These are phyloP conservation scores for Rhabdomys dilectus DNA, from an alignment of 2,113 vertebrate species.

Conservation along the genomic window DNA sequence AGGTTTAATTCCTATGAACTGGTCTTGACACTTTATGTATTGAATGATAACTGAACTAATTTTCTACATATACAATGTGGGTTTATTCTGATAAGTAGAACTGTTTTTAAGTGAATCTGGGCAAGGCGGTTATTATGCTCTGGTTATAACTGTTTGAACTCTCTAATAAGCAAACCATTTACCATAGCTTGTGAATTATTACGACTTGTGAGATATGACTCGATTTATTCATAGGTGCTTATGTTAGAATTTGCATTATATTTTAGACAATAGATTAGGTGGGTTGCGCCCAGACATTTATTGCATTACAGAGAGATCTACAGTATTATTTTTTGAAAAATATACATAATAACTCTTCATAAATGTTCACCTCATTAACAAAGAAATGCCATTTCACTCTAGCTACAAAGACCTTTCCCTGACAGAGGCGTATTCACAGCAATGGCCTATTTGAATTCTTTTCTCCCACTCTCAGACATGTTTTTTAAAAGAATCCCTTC, in stretches of 20 bases:
- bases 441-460: constrained; percentile 50
- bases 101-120: constrained; percentile 43
- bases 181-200: constrained; percentile 59
- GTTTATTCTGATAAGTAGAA: constrained; percentile 49
- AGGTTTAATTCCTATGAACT: constrained; percentile 47
- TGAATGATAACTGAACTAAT: constrained; percentile 45
- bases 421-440: background rate
- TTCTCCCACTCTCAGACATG: constrained; percentile 46
- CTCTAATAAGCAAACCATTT: constrained; percentile 66
- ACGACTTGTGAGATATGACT: constrained; percentile 14
- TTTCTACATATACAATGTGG: constrained; percentile 14
- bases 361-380: constrained; percentile 57
- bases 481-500: background rate
- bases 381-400: background rate
- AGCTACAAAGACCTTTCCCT: constrained; percentile 59
- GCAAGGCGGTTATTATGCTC: constrained; percentile 34
- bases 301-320: constrained; percentile 41
- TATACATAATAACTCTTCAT: constrained; percentile 50
- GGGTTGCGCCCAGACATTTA: constrained; percentile 64
- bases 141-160: constrained; percentile 57
- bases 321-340: constrained; percentile 60
- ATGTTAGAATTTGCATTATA: constrained; percentile 42
- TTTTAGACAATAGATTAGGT: constrained; percentile 73
- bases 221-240: constrained; percentile 53
- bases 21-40: constrained; percentile 57